A percentile compares a stretch with the other conserved stretches of the same genome.
phyloP scores from a whole-genome alignment of 2,113 vertebrate genomes.

The Colaptes auratus region DNA sequence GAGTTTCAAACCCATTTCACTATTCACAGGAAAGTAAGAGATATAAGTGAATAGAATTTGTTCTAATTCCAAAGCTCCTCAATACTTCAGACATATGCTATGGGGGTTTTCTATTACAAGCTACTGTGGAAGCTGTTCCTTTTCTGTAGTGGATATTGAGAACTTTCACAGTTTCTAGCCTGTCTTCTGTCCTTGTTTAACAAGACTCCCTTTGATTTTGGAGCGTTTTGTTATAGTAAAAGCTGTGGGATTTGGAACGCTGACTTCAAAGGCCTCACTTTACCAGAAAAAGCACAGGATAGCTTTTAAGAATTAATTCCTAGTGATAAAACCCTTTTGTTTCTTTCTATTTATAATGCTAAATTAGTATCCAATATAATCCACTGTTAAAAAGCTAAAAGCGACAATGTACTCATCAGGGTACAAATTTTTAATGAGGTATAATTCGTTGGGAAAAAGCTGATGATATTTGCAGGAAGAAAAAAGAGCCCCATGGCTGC shows the following conservation, averaged over 20 bases:
- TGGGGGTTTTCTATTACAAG: background rate
- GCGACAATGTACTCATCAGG: background rate
- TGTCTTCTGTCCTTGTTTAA: background rate
- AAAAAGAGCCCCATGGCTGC: background rate
- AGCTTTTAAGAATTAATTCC: conserved; percentile 9
- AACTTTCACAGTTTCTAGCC: background rate
- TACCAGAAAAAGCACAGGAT: background rate
- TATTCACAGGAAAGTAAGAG: background rate
- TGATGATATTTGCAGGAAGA: background rate
- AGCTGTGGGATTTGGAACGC: conserved; percentile 9
- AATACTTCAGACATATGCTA: background rate
- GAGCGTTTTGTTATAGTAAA: background rate
- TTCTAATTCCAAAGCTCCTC: background rate
- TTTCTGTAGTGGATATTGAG: background rate
- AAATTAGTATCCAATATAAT: background rate
- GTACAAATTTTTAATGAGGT: background rate
- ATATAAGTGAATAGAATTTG: background rate
- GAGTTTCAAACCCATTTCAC: background rate
- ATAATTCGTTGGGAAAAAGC: background rate
- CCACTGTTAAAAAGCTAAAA: background rate
- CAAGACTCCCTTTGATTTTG: conserved; percentile 13
- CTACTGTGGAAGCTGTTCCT: background rate
- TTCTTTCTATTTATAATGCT: conserved; percentile 6
- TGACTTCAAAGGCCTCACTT: conserved; percentile 8
- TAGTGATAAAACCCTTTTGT: background rate